Evolutionary conservation across 2,113 vertebrate species (phyloP).

Genomic region (Sphyrna mokarran): DNA sequence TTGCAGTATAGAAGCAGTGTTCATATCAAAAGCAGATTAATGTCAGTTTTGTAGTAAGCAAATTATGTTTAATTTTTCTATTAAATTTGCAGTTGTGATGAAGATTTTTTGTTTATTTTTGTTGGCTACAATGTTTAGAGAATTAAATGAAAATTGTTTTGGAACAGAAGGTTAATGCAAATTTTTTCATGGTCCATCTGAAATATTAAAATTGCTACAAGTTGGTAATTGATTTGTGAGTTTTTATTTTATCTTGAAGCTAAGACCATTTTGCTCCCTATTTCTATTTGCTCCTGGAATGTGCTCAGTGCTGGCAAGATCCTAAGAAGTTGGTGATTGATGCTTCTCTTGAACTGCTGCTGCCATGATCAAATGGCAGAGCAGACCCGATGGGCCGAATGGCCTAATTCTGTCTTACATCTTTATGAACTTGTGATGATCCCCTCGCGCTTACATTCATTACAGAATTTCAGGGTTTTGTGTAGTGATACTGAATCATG

Average conservation of each 20-base stretch:
- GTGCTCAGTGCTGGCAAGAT: neutral
- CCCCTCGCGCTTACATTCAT: neutral
- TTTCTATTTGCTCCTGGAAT: neutral
- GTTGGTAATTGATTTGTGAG: neutral
- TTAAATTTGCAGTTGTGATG: no score
- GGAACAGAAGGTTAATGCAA: no score
- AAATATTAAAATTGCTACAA: neutral
- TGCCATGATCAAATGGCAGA: neutral
- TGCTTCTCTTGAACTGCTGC: neutral
- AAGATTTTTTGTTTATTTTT: no score
- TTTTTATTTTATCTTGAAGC: neutral
- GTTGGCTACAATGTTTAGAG: no score
- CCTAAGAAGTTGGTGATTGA: neutral
- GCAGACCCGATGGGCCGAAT: no score
- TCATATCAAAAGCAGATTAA: no score
- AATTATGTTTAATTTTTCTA: no score
- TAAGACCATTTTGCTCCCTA: neutral
- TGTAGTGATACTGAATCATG: neutral
- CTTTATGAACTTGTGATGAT: neutral
- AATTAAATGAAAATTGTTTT: no score
- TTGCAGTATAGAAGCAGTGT: no score
- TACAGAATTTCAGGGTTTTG: neutral
- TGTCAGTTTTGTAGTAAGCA: no score
- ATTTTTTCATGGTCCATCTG: no score
- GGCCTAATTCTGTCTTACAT: no score